Percentiles rank a stretch among this genome's conserved stretches.
phyloP scores from a whole-genome alignment of 2,888 invertebrate species.

The Nomada ferruginata region DNA sequence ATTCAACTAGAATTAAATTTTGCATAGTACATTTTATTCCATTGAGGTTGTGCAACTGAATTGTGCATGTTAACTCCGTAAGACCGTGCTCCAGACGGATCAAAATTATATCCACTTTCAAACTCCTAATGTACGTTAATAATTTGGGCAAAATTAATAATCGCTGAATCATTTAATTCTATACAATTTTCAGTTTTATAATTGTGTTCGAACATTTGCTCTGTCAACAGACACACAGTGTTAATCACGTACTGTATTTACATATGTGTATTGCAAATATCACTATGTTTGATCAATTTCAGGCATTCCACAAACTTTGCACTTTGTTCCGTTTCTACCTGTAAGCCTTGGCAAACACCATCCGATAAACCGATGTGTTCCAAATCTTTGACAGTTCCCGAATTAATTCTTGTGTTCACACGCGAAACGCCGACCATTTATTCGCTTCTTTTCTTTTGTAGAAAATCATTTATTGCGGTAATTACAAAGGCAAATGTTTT shows the following conservation, averaged over 20 bases:
- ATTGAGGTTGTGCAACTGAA: not conserved
- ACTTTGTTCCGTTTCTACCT: not conserved
- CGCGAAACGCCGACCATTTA: not conserved
- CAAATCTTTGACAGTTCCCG: not conserved
- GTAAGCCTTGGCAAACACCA: not conserved
- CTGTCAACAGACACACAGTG: no score
- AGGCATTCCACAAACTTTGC: not conserved
- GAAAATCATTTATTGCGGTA: not conserved
- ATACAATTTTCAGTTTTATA: no score
- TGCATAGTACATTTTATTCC: not conserved
- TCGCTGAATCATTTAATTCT: not conserved
- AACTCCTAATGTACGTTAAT: not conserved
- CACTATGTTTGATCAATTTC: not conserved
- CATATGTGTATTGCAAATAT: not conserved
- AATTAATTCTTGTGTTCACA: not conserved
- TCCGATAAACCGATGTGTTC: not conserved
- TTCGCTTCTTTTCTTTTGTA: not conserved
- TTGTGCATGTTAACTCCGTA: not conserved
- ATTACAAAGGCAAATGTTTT: slow-evolving; percentile 26
- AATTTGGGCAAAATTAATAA: not conserved
- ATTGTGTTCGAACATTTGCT: no score
- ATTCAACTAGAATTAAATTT: no score
- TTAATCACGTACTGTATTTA: not conserved
- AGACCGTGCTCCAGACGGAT: no score
- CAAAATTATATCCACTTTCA: no score